Evolutionary conservation across 2,888 invertebrate species (phyloP).

Genomic region (Tetheella fluctuosa): DNA sequence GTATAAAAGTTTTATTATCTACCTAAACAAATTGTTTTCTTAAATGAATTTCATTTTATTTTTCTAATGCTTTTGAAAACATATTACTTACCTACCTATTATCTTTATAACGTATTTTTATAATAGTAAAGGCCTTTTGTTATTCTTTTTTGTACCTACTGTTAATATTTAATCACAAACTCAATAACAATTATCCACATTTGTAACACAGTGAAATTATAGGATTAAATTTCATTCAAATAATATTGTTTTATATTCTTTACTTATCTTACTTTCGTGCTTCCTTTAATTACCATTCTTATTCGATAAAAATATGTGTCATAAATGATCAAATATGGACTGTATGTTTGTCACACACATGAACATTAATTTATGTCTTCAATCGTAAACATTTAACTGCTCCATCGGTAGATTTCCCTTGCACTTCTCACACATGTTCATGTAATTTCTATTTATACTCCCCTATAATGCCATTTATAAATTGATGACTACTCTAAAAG

Average conservation of each 20-base stretch:
- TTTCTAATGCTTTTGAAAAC: not conserved
- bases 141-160: too few species aligned
- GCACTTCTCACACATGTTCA: constrained; percentile 49
- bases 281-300: not conserved
- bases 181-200: not conserved
- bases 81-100: not conserved
- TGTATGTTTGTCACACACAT: constrained; percentile 48
- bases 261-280: not conserved
- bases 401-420: constrained; percentile 52
- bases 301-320: not conserved
- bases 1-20: constrained; percentile 7
- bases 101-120: not conserved
- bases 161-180: too few species aligned
- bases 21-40: constrained; percentile 3
- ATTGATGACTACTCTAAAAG: not conserved
- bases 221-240: not conserved
- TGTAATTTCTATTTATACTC: constrained; percentile 49
- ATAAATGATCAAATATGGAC: not conserved
- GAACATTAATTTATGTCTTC: constrained; percentile 63
- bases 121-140: not conserved
- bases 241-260: not conserved
- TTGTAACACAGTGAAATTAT: too few species aligned
- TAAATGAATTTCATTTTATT: not conserved
- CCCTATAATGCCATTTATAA: constrained; percentile 23
- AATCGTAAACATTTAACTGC: constrained; percentile 71